phyloP scores from a whole-genome alignment of 2,888 invertebrate species.

The Caprella mutica region DNA sequence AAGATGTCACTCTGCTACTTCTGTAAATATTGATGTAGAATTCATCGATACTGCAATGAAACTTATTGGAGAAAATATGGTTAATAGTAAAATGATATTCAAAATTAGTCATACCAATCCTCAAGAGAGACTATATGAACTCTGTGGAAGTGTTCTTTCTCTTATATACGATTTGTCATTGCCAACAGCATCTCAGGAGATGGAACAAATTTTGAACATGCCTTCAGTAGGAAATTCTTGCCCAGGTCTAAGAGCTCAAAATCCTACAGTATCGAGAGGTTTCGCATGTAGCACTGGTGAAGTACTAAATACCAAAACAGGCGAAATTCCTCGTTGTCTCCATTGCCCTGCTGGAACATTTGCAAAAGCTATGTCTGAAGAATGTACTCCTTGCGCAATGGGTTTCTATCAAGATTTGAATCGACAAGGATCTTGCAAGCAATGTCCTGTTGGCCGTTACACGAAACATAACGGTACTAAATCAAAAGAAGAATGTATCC shows the following conservation, averaged over 20 bases:
- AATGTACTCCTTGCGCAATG: constrained; percentile 78
- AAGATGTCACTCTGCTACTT: constrained; percentile 85
- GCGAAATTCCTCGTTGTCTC: constrained; percentile 69
- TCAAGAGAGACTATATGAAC: constrained; percentile 83
- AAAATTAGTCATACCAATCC: constrained; percentile 75
- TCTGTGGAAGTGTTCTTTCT: constrained; percentile 85
- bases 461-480: constrained; percentile 63
- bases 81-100: constrained; percentile 72
- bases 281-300: constrained; percentile 89
- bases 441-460: constrained; percentile 85
- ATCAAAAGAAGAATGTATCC: constrained; percentile 69
- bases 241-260: constrained; percentile 74
- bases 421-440: constrained; percentile 75
- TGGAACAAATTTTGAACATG: constrained; percentile 76
- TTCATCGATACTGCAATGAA: constrained; percentile 36
- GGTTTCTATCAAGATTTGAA: constrained; percentile 90
- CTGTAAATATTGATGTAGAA: constrained; percentile 42
- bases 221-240: constrained; percentile 67
- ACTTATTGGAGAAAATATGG: constrained; percentile 53
- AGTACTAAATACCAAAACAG: constrained; percentile 80
- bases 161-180: constrained; percentile 88
- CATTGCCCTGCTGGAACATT: constrained; percentile 95
- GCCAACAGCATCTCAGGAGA: constrained; percentile 78
- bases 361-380: constrained; percentile 76
- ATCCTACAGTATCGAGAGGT: constrained; percentile 71